Base-by-base conservation (phyloP, 2,113 vertebrate species). In the Telmatochromis sp. region DNA sequence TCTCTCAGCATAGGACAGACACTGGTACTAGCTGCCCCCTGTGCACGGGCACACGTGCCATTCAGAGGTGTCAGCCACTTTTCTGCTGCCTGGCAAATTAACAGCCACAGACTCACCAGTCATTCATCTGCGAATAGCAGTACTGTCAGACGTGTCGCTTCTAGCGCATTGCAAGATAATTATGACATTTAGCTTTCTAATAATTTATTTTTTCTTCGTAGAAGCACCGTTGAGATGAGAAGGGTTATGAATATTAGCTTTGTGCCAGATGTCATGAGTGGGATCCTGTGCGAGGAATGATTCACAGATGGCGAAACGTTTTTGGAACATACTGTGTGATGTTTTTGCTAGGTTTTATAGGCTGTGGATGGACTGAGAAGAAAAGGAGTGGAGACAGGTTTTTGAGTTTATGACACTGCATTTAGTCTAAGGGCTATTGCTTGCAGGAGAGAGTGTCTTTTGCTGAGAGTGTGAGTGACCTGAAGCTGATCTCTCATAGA, bases 51-150 rank as follows among this genome's bases (percentile, higher is more conserved):
- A 84, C 89, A 89, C 12, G 82, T 93, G 93, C 91, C 91, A 91
- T 91, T 93, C 75, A 2, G 82, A 98, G 96, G 97, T 97, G 97
- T 96, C 94, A 96, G 96, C 94, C 96, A 92, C 97, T 98, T 98
- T 97, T 96, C 97, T 95, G 95, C 95, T 97, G 90, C 86, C 95
- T 97, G 95, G 75, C 96, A 97, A 98, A 98, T 98, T 96, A 98
- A 95, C 96, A 95, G 96, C 96, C 95, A 95, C 91, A 92, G 86
- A 91, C 96, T 96, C 97, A 96, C 92, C 94, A 95, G 95, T 96
- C 96, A 96, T 92, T 97, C 97, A 96, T 96, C 97, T 97, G 95
- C 90, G 96, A 94, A 96, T 91, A 19, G 91, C 85, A 94, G 80
- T 91, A 96, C 65, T 86, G 90, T 91, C 88, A 91, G 92, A 89